A percentile compares a stretch with the other conserved stretches of the same genome.
phyloP scores from a whole-genome alignment of 2,797 vertebrate species.

The Octomys mimax region DNA sequence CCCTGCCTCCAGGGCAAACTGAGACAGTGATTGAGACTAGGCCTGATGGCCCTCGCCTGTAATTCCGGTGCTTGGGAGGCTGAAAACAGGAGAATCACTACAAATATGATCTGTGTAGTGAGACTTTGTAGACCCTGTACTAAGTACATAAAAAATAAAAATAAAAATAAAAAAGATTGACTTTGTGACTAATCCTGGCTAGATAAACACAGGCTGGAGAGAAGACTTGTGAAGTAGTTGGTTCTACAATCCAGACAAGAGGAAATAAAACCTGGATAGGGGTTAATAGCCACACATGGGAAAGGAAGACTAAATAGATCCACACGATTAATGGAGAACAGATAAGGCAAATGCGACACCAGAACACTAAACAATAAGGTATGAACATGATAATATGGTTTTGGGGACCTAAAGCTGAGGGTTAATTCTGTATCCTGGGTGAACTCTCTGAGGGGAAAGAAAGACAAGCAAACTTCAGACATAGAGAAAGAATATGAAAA shows the following conservation, averaged over 20 bases:
- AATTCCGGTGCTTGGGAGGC: no score
- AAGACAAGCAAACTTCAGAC: background rate
- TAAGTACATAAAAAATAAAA: no score
- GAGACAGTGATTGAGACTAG: no score
- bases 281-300: background rate
- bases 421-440: background rate
- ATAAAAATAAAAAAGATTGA: background rate
- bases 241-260: background rate
- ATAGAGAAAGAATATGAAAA: background rate
- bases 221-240: background rate
- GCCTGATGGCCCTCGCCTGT: no score
- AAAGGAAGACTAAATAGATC: background rate
- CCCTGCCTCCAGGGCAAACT: no score
- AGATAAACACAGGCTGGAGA: background rate
- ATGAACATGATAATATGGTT: background rate
- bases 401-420: background rate
- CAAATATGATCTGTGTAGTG: no score
- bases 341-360: background rate
- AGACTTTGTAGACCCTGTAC: no score
- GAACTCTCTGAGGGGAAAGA: slow-evolving; percentile 6
- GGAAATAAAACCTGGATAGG: background rate
- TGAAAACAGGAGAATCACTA: no score
- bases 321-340: background rate
- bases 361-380: background rate
- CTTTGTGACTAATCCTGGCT: background rate